Base-by-base conservation (phyloP, 2,888 invertebrate genomes). In the Tenthredo amoena region DNA sequence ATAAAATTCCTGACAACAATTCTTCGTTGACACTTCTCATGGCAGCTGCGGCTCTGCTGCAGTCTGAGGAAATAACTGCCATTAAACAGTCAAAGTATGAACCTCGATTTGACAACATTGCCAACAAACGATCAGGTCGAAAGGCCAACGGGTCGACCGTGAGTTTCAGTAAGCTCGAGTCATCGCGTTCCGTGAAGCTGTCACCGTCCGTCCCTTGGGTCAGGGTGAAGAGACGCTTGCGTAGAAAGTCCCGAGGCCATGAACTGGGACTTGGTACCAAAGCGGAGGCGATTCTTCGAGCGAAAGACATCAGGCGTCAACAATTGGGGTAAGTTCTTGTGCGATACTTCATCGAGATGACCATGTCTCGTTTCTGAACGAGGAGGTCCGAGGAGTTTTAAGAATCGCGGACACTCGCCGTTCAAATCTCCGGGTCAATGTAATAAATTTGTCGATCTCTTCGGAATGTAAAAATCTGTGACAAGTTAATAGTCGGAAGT, bases 181-280 rank as follows among this genome's bases (percentile, higher is more conserved):
- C 86, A 86, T 74, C 87, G 86, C 86, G 83, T 47, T 47, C 83
- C 15, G 85, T 81, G 72, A 87, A 86, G 85, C 71, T 84, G 34
- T 85, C 84, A 81, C 86, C 86, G 79, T 86, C 85, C 84, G 85
- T 88, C 85, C 87, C 87, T 84, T 85, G 87, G 86, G 85, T 88
- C 65, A 84, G 84, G 72, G 85, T 47, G 40, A 88, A 86, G 86
- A 85, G 86, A 50, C 84, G 82, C 84, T 87, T 89, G 83, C 89
- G 88, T 74, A 85, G 85, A 77, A 89, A 89, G 82, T 87, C 84
- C 34, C 86, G 85, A 47, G 74, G 86, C 47, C 50, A 71, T 47
- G 83, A 83, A 65, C 43, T 31, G 47, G 83, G 65, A 71, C 40
- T 47, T 12, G 65, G 43, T 26, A 58, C 81, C n/a, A 83, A 34